Evolutionary conservation across 2,113 vertebrate genomes (phyloP), one percentile per base, ranked within the genome.

Genomic region (Siphamia tubifer): DNA sequence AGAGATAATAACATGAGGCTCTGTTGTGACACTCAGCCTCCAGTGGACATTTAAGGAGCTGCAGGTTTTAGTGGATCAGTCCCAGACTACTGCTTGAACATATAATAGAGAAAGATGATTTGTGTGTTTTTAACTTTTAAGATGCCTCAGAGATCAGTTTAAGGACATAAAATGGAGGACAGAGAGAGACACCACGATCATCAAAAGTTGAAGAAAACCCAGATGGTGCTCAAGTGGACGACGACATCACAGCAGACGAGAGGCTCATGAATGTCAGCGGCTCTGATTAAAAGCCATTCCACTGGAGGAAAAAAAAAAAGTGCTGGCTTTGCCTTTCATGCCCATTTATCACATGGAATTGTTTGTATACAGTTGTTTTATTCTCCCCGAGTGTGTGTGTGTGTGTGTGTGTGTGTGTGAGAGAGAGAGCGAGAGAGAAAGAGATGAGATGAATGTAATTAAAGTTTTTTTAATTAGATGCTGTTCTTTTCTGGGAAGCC

Each of bases 401-500:
- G 49, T 56, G 35, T n/a, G n/a, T n/a, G n/a, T n/a, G n/a, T n/a
- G n/a, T n/a, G n/a, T n/a, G n/a, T n/a, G n/a, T n/a, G n/a, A n/a
- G n/a, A n/a, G n/a, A n/a, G n/a, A n/a, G n/a, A n/a, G 47, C 6
- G 52, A 13, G 56, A 19, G 62, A 30, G 51, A 25, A 44, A 73
- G 64, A 83, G 78, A 84, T 74, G 74, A 86, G 83, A 90, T 88
- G 79, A 88, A 81, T 72, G 78, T 83, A 86, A 88, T 87, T 88
- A 84, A 84, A 85, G 79, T 79, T 82, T 84, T 47, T 88, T 86
- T 87, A 89, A 91, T 91, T 82, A 90, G 89, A 90, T 32, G 45
- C 74, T 83, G 85, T 82, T 89, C 85, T 88, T 88, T 90, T 92
- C 88, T 88, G 89, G 90, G 85, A 90, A 87, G 84, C 81, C 83